Evolutionary conservation across 2,888 invertebrate genomes (phyloP).

Genomic region (Drosophila niveifrons): DNA sequence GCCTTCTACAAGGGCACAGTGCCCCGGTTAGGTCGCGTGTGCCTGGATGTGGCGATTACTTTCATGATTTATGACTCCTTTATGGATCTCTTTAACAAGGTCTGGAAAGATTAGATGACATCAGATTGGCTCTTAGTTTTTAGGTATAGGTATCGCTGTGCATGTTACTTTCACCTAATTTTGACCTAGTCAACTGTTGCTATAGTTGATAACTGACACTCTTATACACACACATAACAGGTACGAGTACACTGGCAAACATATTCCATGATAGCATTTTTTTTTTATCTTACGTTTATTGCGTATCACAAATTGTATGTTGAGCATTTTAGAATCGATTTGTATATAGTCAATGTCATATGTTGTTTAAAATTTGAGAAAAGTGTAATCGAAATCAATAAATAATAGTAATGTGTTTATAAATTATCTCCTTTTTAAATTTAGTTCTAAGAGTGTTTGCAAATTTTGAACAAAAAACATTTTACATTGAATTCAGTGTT

Average conservation of each 20-base stretch:
- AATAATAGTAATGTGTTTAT: conserved; percentile 13
- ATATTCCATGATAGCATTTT: conserved; percentile 59
- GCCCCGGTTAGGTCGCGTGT: conserved; percentile 97
- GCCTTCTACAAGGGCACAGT: conserved; percentile 99
- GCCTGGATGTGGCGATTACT: conserved; percentile 98
- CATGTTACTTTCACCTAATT: conserved; percentile 41
- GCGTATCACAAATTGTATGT: conserved; percentile 24
- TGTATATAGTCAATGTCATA: conserved; percentile 40
- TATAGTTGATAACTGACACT: conserved; percentile 45
- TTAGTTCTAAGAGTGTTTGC: too few relatives aligned
- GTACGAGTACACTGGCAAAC: conserved; percentile 8
- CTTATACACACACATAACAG: conserved; percentile 4
- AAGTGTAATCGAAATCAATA: conserved; percentile 15
- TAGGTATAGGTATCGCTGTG: conserved; percentile 20
- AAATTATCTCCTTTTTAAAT: background rate
- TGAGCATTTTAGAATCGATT: conserved; percentile 33
- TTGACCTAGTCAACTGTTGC: conserved; percentile 63
- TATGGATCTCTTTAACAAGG: conserved; percentile 97
- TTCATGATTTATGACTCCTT: conserved; percentile 99
- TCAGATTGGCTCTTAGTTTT: background rate
- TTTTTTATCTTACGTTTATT: conserved; percentile 22
- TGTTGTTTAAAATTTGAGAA: conserved; percentile 5
- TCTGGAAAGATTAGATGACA: conserved; percentile 88
- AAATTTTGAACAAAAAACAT: background rate
- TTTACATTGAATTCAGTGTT: background rate